These are phyloP conservation scores for Gortyna flavago DNA, from an alignment of 2,888 invertebrate species.

Conservation along the genomic window DNA sequence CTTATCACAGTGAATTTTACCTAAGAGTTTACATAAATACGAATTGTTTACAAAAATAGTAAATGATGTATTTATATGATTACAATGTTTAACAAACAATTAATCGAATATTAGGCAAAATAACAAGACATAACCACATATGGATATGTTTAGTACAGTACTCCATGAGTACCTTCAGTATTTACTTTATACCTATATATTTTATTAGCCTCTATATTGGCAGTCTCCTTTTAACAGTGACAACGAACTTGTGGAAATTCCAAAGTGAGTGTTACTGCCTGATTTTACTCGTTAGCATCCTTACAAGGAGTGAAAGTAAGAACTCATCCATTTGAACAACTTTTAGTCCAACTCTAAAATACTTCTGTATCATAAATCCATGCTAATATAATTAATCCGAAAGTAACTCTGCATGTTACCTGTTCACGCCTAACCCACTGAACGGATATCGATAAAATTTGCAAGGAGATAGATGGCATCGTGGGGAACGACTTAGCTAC, in stretches of 20 bases:
- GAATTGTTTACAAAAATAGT: conserved; percentile 53
- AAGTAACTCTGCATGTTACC: background rate
- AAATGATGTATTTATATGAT: conserved; percentile 43
- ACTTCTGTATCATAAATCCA: background rate
- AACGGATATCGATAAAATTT: background rate
- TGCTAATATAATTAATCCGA: background rate
- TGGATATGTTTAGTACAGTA: background rate
- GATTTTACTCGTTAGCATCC: background rate
- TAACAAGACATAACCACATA: conserved; percentile 11
- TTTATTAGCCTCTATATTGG: conserved; percentile 21
- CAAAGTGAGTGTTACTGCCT: background rate
- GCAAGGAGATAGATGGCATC: background rate
- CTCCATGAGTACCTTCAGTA: background rate
- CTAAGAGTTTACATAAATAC: conserved; percentile 59
- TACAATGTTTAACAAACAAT: conserved; percentile 46
- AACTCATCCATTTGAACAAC: too few relatives aligned
- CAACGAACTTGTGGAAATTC: background rate
- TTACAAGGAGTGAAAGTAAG: background rate
- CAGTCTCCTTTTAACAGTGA: conserved; percentile 1
- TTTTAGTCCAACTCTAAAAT: background rate
- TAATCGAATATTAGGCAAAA: conserved; percentile 73
- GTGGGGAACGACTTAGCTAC: background rate
- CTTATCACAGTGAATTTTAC: conserved; percentile 81
- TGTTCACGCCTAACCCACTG: background rate
- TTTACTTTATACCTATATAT: background rate